A percentile compares a stretch with the other conserved stretches of the same genome.
Conservation (phyloP, 1,140 invertebrate species). For the Drosophila lacteicornis region DNA sequence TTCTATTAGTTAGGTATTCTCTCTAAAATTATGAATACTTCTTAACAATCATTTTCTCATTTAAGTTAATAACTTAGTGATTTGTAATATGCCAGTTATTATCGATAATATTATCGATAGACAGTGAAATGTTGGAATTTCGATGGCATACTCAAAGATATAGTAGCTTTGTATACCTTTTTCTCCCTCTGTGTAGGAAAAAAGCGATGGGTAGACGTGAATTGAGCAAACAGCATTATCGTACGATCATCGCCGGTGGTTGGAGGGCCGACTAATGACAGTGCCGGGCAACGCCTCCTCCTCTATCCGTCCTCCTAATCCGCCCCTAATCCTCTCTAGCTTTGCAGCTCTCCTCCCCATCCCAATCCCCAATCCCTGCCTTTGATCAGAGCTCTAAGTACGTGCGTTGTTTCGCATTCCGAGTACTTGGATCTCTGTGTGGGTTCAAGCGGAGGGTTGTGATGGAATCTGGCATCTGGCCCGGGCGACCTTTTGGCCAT, state of each 20-base stretch:
- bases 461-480: conserved; percentile 15
- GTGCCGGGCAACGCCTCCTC: conserved; percentile 30
- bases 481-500: conserved; percentile 39
- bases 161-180: too few species aligned
- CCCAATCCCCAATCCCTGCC: conserved; percentile 4
- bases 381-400: conserved; percentile 24
- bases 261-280: conserved; percentile 48
- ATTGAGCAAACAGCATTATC: conserved; percentile 68
- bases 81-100: background rate
- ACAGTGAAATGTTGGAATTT: background rate
- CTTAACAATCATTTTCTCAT: background rate
- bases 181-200: conserved; percentile 2
- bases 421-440: background rate
- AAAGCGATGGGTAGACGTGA: conserved; percentile 10
- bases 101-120: background rate
- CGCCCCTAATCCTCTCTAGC: conserved; percentile 11
- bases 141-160: too few species aligned
- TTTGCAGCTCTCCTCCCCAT: too few species aligned
- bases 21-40: background rate
- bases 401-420: conserved; percentile 23
- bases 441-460: conserved; percentile 29
- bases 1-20: background rate
- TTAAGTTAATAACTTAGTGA: too few species aligned
- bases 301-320: conserved; percentile 3
- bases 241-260: conserved; percentile 27